These are phyloP conservation scores for Lytechinus variegatus DNA, from an alignment of 35 echinoderm and acorn worm species.

Conservation along the genomic window DNA sequence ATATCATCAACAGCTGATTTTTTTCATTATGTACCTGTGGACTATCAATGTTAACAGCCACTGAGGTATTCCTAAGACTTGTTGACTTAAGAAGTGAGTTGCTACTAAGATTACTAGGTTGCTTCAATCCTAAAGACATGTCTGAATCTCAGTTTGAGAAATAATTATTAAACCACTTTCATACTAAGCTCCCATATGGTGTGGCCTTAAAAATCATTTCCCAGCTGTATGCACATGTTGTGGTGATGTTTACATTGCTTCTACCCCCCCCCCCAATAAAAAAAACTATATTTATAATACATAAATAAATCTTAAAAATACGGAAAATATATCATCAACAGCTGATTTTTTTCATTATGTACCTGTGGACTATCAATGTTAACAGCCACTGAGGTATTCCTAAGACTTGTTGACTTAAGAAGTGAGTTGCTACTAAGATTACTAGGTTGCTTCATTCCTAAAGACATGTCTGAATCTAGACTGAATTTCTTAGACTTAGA, in stretches of 20 bases:
- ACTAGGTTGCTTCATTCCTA: conserved; percentile 61
- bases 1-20: background rate
- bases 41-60: conserved; percentile 77
- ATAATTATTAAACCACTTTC: too few relatives aligned
- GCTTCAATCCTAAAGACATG: conserved; percentile 57
- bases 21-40: conserved; percentile 60
- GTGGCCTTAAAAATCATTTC: too few relatives aligned
- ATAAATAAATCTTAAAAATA: too few relatives aligned
- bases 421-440: conserved; percentile 62
- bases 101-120: conserved; percentile 63
- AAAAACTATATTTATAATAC: too few relatives aligned
- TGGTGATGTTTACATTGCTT: background rate
- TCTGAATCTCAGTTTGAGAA: conserved; percentile 33
- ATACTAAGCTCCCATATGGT: too few relatives aligned
- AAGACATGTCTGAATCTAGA: conserved; percentile 57
- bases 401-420: conserved; percentile 59
- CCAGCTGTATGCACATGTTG: background rate
- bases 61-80: conserved; percentile 71
- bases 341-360: background rate
- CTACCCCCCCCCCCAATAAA: background rate
- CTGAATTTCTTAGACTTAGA: conserved; percentile 26
- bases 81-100: conserved; percentile 66
- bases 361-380: conserved; percentile 80
- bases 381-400: conserved; percentile 81
- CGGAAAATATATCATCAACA: background rate